A percentile compares a stretch with the other conserved stretches of the same genome.
phyloP scores from a whole-genome alignment of 2,888 invertebrate genomes.

The Latrodectus elegans region DNA sequence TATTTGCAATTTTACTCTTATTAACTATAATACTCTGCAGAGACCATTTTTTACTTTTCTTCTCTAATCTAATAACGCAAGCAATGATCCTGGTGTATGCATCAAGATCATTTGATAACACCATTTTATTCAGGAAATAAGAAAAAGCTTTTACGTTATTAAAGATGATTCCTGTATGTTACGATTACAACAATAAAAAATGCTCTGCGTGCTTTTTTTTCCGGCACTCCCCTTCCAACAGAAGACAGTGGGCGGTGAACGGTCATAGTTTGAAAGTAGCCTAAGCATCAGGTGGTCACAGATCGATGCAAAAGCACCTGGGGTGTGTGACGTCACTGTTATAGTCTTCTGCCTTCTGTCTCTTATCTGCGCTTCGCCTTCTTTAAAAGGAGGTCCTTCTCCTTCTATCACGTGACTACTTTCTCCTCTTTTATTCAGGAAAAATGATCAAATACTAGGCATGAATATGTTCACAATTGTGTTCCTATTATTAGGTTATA shows the following conservation, averaged over 20 bases:
- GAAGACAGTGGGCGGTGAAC: background rate
- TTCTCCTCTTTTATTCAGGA: background rate
- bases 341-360: constrained; percentile 15
- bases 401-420: background rate
- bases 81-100: no score
- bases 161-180: no score
- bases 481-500: no score
- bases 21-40: background rate
- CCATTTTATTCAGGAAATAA: no score
- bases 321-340: constrained; percentile 49
- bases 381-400: background rate
- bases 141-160: no score
- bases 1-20: no score
- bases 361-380: background rate
- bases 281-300: constrained; percentile 55
- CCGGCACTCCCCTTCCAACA: no score
- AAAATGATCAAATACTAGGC: background rate
- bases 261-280: constrained; percentile 40
- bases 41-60: background rate
- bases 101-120: no score
- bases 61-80: no score
- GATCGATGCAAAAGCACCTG: constrained; percentile 56
- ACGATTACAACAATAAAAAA: no score
- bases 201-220: no score
- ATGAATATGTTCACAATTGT: no score